Evolutionary conservation across 2,113 vertebrate species (phyloP), one percentile per base, ranked within the genome.

Genomic region (Globicephala melas): DNA sequence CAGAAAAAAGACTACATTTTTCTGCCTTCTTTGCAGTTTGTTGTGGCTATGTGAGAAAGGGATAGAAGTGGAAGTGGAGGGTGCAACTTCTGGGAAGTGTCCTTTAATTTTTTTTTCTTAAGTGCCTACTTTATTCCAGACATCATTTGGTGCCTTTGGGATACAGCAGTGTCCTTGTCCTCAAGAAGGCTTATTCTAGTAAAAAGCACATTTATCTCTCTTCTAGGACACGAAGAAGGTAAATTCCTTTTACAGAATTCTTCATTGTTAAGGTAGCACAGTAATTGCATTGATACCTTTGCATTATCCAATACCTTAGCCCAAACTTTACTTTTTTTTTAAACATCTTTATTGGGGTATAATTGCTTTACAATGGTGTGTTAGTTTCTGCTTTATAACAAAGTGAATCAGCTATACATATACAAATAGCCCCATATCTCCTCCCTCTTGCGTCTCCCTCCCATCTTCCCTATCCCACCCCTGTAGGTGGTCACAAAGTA

Each of bases 301-400:
- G 6, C 36, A 53, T 89, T 86, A 85, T 58, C 65, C 76, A 81
- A 20, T 55, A 41, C 36, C 65, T 86, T 68, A 77, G 33, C 41
- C 81, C 63, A 97, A 95, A 58, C 18, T 82, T 95, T 65, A 93
- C 36, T 65, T 86, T 94, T 94, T 95, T 53, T 6, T 18, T 1
- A 53, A 53, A 18, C 53, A 18, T 53, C 53, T 53, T 53, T 53
- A 18, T 53, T 53, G 53, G 53, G 5, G 15, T 53, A 53, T 53
- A 53, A 53, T 53, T 53, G 53, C 50, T 17, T 53, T 53, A 53
- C 50, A 53, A 53, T 6, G 50, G 50, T 53, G 50, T 53, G 50
- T 53, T 53, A 17, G 50, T 53, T 53, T 53, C 50, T 53, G 50
- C 50, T 53, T 17, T 53, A 17, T 53, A 53, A 53, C 50, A 53